phyloP scores from a whole-genome alignment of 2,113 vertebrate genomes.

The Halcyon malimbica region DNA sequence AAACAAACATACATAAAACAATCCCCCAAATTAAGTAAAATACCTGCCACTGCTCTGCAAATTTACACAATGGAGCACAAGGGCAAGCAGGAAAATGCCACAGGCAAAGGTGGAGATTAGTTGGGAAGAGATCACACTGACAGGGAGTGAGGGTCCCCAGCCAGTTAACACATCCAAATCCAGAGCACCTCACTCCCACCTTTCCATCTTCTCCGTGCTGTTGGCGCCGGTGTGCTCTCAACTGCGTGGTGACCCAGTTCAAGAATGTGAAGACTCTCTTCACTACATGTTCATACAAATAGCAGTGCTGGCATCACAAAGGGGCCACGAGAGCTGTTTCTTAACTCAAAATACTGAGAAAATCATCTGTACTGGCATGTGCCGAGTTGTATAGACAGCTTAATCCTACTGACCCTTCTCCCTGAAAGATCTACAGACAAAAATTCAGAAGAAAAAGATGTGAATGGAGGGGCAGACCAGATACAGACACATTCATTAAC shows the following conservation, averaged over 20 bases:
- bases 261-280: not conserved
- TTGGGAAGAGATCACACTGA: not conserved
- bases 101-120: not conserved
- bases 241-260: not conserved
- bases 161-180: not conserved
- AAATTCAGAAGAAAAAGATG: not conserved
- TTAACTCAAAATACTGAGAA: not conserved
- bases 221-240: not conserved
- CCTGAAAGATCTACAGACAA: not conserved
- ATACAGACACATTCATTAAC: not conserved
- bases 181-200: not conserved
- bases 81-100: not conserved
- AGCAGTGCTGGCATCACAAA: not conserved
- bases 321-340: not conserved
- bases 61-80: not conserved
- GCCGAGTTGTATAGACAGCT: not conserved
- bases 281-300: not conserved
- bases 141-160: not conserved
- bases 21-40: not conserved
- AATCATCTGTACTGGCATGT: not conserved
- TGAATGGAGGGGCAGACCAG: not conserved
- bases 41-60: not conserved
- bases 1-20: too few relatives aligned
- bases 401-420: not conserved
- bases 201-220: not conserved